Base-by-base conservation (phyloP, 2,888 invertebrate genomes). In the Cephalotes varians region DNA sequence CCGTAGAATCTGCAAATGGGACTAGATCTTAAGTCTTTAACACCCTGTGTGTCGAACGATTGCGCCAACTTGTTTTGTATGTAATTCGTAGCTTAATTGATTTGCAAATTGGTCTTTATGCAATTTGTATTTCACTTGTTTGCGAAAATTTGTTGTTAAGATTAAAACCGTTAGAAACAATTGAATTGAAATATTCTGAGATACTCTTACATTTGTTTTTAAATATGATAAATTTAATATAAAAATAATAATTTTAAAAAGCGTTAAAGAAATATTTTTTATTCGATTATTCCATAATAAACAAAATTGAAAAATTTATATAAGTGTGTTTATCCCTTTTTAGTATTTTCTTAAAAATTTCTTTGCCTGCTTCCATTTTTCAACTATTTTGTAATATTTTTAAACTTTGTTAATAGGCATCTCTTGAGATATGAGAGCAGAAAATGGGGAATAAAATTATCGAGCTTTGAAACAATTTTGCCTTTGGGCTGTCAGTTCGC, bases 381-480 rank as follows among this genome's bases (percentile, higher is more conserved):
- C 62, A 74, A 47, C 34, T 34, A 64, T 64, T 47, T 6, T 31
- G 1, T 74, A 47, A 47, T 31, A 31, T 18, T 21, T 74, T 73
- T 21, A 62, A 47, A 73, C 44, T 47, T 62, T 15, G 44, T 21
- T 18, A 10, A 21, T 5, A 34, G 18, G 21, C 44, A 44, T 47
- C 44, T 18, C 73, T 34, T 1, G 18, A 44, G 64, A 64, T 4
- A 34, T 21, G 28, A 21, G 31, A 2, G 6, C 4, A 15, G 6
- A 73, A 10, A 37, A 12, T 2, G 28, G 21, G 51, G 34, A 6
- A n/a, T 25, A 25, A 76, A 76, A 69, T 51, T 37, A 76, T 54
- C 69, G 15, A 6, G 28, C 3, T 67, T 54, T 54, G n/a, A 51
- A 40, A 28, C 25, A 81, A 89, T 71, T 84, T 81, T n/a, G 54